phyloP scores from a whole-genome alignment of 2,888 invertebrate species.

The Megamerina dolium region DNA sequence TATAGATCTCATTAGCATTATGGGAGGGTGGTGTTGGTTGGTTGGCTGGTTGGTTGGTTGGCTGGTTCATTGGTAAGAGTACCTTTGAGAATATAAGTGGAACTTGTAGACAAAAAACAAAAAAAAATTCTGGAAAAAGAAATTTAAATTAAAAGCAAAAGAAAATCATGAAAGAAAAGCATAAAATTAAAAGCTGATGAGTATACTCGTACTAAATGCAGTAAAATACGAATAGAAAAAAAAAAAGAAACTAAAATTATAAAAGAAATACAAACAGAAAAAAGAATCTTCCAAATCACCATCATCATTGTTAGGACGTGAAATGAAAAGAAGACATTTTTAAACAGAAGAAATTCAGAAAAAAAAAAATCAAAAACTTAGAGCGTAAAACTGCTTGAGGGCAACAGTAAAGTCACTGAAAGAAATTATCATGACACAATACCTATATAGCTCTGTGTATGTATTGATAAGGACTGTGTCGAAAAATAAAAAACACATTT shows the following conservation, averaged over 20 bases:
- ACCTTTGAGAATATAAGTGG: constrained; percentile 27
- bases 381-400: no score
- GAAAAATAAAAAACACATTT: no score
- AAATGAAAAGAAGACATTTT: no score
- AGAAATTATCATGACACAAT: no score
- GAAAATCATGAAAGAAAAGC: constrained; percentile 7
- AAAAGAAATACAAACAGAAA: constrained; percentile 7
- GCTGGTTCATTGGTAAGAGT: no score
- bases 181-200: constrained; percentile 37
- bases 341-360: neutral
- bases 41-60: no score
- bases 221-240: no score
- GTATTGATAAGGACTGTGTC: no score
- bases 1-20: constrained; percentile 43
- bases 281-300: constrained; percentile 10
- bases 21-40: no score
- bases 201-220: constrained; percentile 32
- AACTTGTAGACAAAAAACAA: constrained; percentile 22
- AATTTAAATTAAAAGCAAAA: constrained; percentile 1
- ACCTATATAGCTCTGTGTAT: no score
- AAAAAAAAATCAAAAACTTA: no score
- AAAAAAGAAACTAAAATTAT: constrained; percentile 27
- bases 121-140: neutral
- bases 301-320: constrained; percentile 11
- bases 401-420: no score